phyloP scores from a whole-genome alignment of 2,888 invertebrate species.

The Hydrotaea diabolus region DNA sequence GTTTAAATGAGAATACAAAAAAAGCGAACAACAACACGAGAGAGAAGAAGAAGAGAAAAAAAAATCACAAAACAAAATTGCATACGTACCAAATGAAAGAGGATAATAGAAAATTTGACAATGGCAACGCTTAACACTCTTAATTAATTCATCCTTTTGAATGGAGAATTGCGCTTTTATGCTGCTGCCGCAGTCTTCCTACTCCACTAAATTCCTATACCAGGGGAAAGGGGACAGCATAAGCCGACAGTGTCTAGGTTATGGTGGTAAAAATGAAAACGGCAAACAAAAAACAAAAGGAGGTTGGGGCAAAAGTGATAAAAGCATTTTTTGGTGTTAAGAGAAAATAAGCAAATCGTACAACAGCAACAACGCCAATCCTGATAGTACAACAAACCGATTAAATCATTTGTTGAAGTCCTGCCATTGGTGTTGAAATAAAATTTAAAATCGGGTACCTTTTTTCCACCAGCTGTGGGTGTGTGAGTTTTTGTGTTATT shows the following conservation, averaged over 20 bases:
- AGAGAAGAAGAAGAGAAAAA: background rate
- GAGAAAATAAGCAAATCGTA: background rate
- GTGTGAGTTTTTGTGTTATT: background rate
- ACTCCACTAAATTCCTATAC: too few species aligned
- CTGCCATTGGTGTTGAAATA: background rate
- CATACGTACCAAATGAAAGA: background rate
- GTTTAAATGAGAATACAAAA: constrained; percentile 2
- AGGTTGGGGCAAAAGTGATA: background rate
- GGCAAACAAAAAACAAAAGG: background rate
- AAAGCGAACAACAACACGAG: background rate
- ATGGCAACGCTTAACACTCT: constrained; percentile 30
- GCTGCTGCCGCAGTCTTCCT: too few species aligned
- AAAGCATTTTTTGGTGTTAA: background rate
- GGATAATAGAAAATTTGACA: constrained; percentile 23
- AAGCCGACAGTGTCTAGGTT: too few species aligned
- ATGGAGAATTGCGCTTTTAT: background rate
- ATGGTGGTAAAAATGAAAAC: background rate
- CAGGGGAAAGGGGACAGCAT: too few species aligned
- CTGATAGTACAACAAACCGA: constrained; percentile 4
- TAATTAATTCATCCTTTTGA: constrained; percentile 30
- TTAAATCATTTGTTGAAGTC: constrained; percentile 2
- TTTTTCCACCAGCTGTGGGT: background rate
- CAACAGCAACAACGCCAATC: background rate
- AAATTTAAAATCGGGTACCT: constrained; percentile 8
- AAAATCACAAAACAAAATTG: background rate